A percentile compares a stretch with the other conserved stretches of the same genome.
phyloP scores from a whole-genome alignment of 2,797 vertebrate genomes.

The Acipenser ruthenus region DNA sequence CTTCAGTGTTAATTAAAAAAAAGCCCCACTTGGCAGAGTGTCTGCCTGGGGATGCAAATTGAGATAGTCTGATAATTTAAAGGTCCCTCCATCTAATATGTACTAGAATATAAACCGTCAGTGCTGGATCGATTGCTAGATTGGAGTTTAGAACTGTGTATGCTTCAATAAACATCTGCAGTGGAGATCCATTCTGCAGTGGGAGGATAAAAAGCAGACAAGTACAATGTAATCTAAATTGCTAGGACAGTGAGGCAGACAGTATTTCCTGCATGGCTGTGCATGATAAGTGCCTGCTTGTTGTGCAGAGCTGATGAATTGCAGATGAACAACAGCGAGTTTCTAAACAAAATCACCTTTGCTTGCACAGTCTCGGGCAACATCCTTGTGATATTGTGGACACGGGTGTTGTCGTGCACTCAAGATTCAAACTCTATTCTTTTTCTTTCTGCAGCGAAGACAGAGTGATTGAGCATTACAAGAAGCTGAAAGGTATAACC shows the following conservation, averaged over 20 bases:
- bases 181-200: not conserved
- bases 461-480: constrained; percentile 84
- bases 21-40: not conserved
- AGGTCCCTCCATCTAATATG: constrained; percentile 2
- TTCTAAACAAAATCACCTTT: not conserved
- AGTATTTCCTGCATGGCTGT: too few species aligned
- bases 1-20: constrained; percentile 1
- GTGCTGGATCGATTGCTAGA: constrained; percentile 33
- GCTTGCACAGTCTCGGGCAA: not conserved
- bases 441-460: constrained; percentile 75
- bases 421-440: constrained; percentile 1
- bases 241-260: too few species aligned
- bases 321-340: not conserved
- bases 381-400: not conserved
- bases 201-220: not conserved
- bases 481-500: constrained; percentile 79
- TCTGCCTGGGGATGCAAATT: not conserved
- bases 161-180: constrained; percentile 21
- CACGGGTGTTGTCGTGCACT: not conserved
- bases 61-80: constrained; percentile 14
- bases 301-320: not conserved
- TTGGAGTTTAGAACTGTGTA: constrained; percentile 26
- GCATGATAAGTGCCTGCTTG: constrained; percentile 29
- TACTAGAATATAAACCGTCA: constrained; percentile 16
- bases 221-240: too few species aligned